Evolutionary conservation across 2,113 vertebrate species (phyloP).

Genomic region (Tor tambroides): DNA sequence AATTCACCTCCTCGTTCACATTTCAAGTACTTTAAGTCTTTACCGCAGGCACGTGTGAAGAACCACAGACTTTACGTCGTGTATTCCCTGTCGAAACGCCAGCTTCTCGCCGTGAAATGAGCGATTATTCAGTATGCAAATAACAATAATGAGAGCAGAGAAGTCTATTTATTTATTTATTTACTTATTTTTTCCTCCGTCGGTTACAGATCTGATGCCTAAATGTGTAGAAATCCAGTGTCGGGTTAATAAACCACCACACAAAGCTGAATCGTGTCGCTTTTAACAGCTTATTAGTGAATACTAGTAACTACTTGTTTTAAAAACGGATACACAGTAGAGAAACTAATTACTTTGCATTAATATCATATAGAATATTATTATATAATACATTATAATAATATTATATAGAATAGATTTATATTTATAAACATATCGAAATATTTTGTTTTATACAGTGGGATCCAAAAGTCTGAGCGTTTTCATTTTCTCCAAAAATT

Average conservation of each 20-base stretch:
- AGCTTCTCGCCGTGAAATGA: constrained; percentile 11
- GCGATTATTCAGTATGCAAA: constrained; percentile 24
- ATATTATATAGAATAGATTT: constrained; percentile 9
- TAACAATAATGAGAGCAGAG: neutral
- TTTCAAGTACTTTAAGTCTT: constrained; percentile 50
- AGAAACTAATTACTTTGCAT: neutral
- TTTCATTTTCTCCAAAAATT: neutral
- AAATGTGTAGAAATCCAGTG: constrained; percentile 29
- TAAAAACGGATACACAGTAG: neutral
- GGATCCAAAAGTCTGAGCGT: neutral
- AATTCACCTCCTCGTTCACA: constrained; percentile 37
- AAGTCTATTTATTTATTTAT: neutral
- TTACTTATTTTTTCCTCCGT: neutral
- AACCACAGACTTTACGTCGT: constrained; percentile 20
- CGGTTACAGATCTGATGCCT: neutral
- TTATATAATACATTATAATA: neutral
- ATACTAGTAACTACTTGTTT: neutral
- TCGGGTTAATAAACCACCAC: constrained; percentile 9
- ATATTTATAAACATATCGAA: neutral
- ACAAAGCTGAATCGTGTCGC: neutral
- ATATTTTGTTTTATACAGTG: neutral
- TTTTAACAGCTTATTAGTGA: constrained; percentile 22
- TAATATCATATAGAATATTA: neutral
- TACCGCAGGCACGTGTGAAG: constrained; percentile 48
- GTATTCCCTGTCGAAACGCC: constrained; percentile 23